phyloP scores from a whole-genome alignment of 2,113 vertebrate genomes.

The Epinephelus lanceolatus region DNA sequence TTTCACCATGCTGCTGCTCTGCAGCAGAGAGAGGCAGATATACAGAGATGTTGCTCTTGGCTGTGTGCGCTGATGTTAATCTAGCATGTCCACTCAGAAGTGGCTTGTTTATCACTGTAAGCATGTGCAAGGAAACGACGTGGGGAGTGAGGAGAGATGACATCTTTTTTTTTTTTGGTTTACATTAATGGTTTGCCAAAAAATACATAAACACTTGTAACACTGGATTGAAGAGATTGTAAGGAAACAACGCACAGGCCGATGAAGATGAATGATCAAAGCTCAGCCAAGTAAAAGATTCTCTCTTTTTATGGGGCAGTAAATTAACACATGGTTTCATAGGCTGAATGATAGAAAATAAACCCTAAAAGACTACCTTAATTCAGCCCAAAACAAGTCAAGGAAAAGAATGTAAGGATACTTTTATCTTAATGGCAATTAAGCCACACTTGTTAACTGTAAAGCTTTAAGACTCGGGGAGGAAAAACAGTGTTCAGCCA shows the following conservation, averaged over 20 bases:
- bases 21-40: slow-evolving; percentile 57
- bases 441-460: neutral
- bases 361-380: neutral
- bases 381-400: neutral
- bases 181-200: neutral
- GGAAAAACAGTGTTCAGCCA: neutral
- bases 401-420: neutral
- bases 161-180: slow-evolving; percentile 8
- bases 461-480: neutral
- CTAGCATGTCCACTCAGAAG: slow-evolving; percentile 36
- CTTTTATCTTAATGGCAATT: neutral
- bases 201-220: slow-evolving; percentile 11
- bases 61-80: slow-evolving; percentile 50
- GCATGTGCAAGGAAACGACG: slow-evolving; percentile 14
- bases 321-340: neutral
- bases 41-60: slow-evolving; percentile 41
- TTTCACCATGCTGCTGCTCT: slow-evolving; percentile 63
- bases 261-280: neutral
- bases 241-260: neutral
- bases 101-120: slow-evolving; percentile 34
- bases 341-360: neutral
- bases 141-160: slow-evolving; percentile 1
- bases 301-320: neutral
- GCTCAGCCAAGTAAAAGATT: neutral
- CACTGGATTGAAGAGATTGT: slow-evolving; percentile 9